A percentile compares a stretch with the other conserved stretches of the same genome.
These are phyloP conservation scores for Hemicrepidius hirtus DNA, from an alignment of 2,888 invertebrate genomes.

Conservation along the genomic window DNA sequence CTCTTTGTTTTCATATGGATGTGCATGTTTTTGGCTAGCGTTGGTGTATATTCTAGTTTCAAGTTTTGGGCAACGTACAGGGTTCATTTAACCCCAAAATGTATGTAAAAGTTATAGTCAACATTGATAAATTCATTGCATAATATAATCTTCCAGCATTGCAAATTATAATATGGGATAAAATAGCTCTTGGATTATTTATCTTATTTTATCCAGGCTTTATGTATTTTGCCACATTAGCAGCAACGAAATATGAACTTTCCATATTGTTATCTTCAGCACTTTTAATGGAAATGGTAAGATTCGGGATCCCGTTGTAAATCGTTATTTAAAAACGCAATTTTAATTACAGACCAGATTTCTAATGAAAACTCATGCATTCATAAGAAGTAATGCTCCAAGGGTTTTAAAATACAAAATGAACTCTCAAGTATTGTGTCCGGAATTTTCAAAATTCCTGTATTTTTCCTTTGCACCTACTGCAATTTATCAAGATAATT, in stretches of 20 bases:
- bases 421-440: conserved; percentile 69
- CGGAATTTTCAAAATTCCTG: conserved; percentile 76
- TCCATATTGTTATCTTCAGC: not conserved
- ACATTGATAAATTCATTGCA: too few relatives aligned
- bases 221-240: conserved; percentile 1
- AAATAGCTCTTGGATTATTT: not conserved
- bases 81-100: conserved; percentile 19
- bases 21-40: conserved; percentile 71
- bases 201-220: conserved; percentile 2
- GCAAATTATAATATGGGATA: conserved; percentile 10
- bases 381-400: conserved; percentile 82
- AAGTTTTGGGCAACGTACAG: conserved; percentile 32
- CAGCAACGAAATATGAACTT: not conserved
- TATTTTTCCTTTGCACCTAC: conserved; percentile 94
- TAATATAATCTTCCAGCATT: not conserved
- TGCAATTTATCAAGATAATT: conserved; percentile 87
- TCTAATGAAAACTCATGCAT: conserved; percentile 92
- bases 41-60: conserved; percentile 26
- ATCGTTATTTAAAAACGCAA: not conserved
- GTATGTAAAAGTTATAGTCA: conserved; percentile 13
- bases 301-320: not conserved
- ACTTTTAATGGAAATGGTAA: conserved; percentile 26
- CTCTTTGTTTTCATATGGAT: conserved; percentile 76
- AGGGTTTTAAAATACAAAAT: conserved; percentile 75
- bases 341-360: conserved; percentile 78